Evolutionary conservation across 2,888 invertebrate species (phyloP), one percentile per base, ranked within the genome.

Genomic region (Eucera pruinosa): DNA sequence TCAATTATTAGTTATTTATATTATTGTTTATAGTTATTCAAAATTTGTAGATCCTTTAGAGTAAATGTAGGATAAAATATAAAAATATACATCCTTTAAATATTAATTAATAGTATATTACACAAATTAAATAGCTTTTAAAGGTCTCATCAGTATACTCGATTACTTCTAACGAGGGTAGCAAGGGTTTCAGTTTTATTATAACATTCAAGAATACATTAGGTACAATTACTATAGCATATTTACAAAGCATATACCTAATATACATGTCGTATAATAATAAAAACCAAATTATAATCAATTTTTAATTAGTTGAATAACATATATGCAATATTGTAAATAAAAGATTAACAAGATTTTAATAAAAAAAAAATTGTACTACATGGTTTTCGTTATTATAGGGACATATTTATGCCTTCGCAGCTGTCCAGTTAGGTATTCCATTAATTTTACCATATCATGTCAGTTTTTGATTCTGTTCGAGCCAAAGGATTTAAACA

Each of bases 401-500:
- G 15, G n/a, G 0, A n/a, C n/a, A 45, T 33, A 36, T 41, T 9
- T 47, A n/a, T 30, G 9, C 15, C 27, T 39, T 15, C n/a, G 23
- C 15, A 30, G 4, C 5, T 3, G 2, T 13, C 3, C 11, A 33
- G 33, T 11, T 15, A 60, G 18, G 9, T 27, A 36, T 43, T 68
- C 7, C 23, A 15, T 41, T 18, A 7, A 36, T 30, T 48, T 71
- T 25, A 92, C 92, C 92, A 92, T 41, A 92, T 91, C 90, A 92
- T 92, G 60, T 90, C 90, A 4, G 87, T 78, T 25, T 89, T 86
- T 15, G 88, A 78, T 75, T 89, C 89, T 47, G 80, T 88, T 41
- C 90, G 83, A 1, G 91, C 92, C 30, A 92, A 80, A 18, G 92
- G 92, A 85, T 92, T 92, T 55, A 92, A 72, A 61, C 91, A 92